phyloP scores from a whole-genome alignment of 2,113 vertebrate species.

The Pyrgilauda ruficollis region DNA sequence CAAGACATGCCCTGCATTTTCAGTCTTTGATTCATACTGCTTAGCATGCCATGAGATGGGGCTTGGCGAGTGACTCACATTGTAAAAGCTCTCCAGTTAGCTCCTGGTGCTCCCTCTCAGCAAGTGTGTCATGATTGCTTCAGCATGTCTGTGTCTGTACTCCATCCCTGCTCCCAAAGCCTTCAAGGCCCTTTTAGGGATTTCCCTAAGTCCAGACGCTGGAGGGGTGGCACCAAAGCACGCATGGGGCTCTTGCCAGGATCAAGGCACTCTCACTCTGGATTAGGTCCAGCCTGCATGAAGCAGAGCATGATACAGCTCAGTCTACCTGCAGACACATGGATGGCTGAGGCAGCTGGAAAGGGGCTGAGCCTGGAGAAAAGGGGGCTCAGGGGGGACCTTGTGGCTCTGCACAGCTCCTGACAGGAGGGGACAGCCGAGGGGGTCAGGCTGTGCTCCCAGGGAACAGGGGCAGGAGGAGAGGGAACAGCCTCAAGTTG shows the following conservation, averaged over 20 bases:
- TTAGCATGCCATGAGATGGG: constrained; percentile 15
- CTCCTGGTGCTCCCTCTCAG: neutral
- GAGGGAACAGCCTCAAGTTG: rapidly evolving
- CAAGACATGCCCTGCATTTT: constrained; percentile 23
- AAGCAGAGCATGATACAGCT: neutral
- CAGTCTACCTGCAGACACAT: neutral
- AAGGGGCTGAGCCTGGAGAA: neutral
- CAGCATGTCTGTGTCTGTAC: neutral
- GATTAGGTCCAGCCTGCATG: neutral
- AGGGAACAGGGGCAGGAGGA: neutral
- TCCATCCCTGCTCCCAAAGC: neutral
- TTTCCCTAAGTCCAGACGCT: neutral
- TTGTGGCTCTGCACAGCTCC: neutral
- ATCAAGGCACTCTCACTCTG: neutral
- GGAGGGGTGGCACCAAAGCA: neutral
- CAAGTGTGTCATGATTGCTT: neutral
- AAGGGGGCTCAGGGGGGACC: neutral
- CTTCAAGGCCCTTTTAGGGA: neutral
- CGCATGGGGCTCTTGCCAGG: rapidly evolving
- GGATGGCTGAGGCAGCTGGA: neutral
- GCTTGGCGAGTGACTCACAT: neutral
- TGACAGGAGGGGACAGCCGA: rapidly evolving
- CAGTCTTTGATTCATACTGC: constrained; percentile 24
- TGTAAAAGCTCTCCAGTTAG: neutral
- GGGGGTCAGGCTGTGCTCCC: rapidly evolving